Conservation (phyloP, 1,140 invertebrate species). For the Macrotrachela quadricornifera region DNA sequence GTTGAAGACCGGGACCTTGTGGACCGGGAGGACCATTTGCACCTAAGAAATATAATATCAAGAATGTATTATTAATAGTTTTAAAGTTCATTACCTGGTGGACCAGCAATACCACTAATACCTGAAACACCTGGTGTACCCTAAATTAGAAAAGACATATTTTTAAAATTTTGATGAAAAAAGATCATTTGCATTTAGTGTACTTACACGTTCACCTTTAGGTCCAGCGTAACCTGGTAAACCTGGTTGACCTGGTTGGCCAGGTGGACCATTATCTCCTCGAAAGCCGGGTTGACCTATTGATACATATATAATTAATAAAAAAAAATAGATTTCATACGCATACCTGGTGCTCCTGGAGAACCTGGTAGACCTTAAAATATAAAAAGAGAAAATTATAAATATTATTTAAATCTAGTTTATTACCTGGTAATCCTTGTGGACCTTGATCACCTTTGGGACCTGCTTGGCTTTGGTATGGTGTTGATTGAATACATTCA, state of each 20-base stretch:
- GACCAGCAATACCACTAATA: conserved; percentile 17
- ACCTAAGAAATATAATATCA: background rate
- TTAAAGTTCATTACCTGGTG: background rate
- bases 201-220: background rate
- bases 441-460: conserved; percentile 5
- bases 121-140: conserved; percentile 37
- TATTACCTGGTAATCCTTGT: background rate
- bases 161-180: background rate
- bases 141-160: background rate
- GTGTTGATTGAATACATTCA: background rate
- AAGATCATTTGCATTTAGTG: background rate
- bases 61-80: background rate
- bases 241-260: conserved; percentile 4
- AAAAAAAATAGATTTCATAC: background rate
- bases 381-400: background rate
- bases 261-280: conserved; percentile 4
- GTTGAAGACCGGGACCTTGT: background rate
- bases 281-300: background rate
- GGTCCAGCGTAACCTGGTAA: conserved; percentile 11
- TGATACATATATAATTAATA: too few relatives aligned
- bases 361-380: background rate
- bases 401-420: background rate
- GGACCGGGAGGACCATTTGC: background rate
- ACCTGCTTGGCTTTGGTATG: conserved; percentile 2
- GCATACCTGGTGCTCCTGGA: background rate